These are phyloP conservation scores for Macquaria australasica DNA, from an alignment of 2,113 vertebrate genomes.

Conservation along the genomic window DNA sequence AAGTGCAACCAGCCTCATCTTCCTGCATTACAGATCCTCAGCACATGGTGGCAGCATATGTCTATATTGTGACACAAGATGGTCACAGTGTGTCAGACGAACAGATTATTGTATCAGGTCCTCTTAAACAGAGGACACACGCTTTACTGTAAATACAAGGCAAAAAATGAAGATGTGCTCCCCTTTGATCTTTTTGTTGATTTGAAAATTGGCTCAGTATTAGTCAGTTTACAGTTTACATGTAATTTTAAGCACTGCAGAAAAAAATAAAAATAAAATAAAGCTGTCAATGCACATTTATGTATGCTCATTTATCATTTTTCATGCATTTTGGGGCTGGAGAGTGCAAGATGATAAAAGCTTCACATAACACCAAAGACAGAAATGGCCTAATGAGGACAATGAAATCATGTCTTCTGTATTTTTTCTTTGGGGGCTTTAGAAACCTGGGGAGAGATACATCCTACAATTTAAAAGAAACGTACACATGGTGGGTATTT, in stretches of 20 bases:
- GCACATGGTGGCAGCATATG: slow-evolving; percentile 70
- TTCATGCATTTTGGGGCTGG: neutral
- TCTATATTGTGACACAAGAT: neutral
- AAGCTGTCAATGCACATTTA: neutral
- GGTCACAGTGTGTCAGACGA: neutral
- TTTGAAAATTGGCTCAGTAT: neutral
- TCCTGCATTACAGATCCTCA: slow-evolving; percentile 14
- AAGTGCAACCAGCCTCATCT: neutral
- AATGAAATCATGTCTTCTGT: too few species aligned
- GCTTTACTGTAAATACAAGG: neutral
- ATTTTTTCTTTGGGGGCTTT: neutral
- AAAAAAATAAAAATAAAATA: neutral
- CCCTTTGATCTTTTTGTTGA: neutral
- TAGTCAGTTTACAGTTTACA: neutral
- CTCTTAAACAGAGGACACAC: neutral
- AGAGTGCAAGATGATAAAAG: neutral
- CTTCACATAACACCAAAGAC: neutral
- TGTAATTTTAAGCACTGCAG: neutral
- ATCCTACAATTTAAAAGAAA: neutral
- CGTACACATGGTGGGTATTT: neutral
- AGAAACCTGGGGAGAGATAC: neutral
- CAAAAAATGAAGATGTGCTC: neutral
- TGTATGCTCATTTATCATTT: neutral
- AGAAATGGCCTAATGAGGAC: neutral
- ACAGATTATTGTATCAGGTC: neutral